Conservation (phyloP, 2,888 invertebrate species). For the Dicyrtomina minuta region DNA sequence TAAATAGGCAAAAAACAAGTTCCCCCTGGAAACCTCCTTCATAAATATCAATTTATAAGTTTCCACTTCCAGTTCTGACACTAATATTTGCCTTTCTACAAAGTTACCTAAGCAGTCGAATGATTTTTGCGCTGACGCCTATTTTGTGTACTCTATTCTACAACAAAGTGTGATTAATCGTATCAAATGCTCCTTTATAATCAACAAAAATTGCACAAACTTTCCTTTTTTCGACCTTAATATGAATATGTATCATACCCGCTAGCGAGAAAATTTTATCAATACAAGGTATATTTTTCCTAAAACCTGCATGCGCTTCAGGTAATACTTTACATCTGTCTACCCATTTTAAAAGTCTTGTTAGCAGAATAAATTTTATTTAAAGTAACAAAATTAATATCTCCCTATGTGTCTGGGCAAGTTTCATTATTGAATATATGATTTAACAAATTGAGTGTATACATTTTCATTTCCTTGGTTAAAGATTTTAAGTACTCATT, state of each 20-base stretch:
- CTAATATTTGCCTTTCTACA: background rate
- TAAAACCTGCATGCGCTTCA: conserved; percentile 37
- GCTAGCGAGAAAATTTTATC: conserved; percentile 37
- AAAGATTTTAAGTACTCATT: conserved; percentile 29
- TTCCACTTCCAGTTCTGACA: background rate
- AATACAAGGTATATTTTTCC: conserved; percentile 20
- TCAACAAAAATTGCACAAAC: conserved; percentile 32
- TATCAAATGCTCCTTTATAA: conserved; percentile 27
- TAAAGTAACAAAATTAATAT: conserved; percentile 30
- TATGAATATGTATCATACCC: conserved; percentile 11
- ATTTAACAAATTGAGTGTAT: no score
- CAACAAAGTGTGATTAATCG: conserved; percentile 6
- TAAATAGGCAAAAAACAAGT: conserved; percentile 4
- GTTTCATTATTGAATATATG: no score
- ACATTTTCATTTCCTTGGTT: conserved; percentile 35
- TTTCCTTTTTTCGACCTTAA: background rate
- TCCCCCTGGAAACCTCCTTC: conserved; percentile 24
- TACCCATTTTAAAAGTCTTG: conserved; percentile 31
- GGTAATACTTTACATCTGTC: conserved; percentile 25
- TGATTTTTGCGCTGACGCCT: conserved; percentile 14
- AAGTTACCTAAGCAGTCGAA: background rate
- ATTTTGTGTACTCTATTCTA: conserved; percentile 18
- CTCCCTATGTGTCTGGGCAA: conserved; percentile 41
- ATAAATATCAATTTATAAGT: background rate
- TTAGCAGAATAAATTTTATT: conserved; percentile 28